phyloP scores from a whole-genome alignment of 2,797 vertebrate species.

The Austrolebias charrua region DNA sequence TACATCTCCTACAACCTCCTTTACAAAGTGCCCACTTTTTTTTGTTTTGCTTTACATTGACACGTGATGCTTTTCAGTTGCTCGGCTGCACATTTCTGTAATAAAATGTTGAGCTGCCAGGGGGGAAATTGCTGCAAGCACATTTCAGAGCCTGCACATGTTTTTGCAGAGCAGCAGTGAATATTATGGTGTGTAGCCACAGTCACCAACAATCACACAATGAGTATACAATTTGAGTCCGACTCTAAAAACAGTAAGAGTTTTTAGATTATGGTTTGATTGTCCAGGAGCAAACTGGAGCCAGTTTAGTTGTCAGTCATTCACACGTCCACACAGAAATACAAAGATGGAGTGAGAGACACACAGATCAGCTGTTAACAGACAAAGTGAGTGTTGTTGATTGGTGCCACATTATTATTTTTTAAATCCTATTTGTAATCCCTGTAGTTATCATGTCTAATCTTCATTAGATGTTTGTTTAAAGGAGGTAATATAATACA shows the following conservation, averaged over 20 bases:
- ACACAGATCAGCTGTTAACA: slow-evolving; percentile 37
- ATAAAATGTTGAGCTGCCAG: slow-evolving; percentile 28
- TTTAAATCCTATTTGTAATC: slow-evolving; percentile 2
- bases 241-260: slow-evolving; percentile 62
- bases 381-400: slow-evolving; percentile 35
- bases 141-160: slow-evolving; percentile 42
- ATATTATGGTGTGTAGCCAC: slow-evolving; percentile 42
- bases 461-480: slow-evolving; percentile 11
- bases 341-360: slow-evolving; percentile 1
- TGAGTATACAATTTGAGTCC: slow-evolving; percentile 62
- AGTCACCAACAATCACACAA: slow-evolving; percentile 58
- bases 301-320: slow-evolving; percentile 39
- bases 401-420: slow-evolving; percentile 15
- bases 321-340: background rate
- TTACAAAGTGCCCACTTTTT: slow-evolving; percentile 13
- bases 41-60: background rate
- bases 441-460: slow-evolving; percentile 21
- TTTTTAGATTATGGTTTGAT: slow-evolving; percentile 69
- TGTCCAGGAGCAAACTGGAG: slow-evolving; percentile 50
- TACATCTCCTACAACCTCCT: background rate
- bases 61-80: slow-evolving; percentile 11
- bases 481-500: slow-evolving; percentile 5
- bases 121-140: slow-evolving; percentile 22
- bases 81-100: slow-evolving; percentile 17
- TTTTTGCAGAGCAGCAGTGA: slow-evolving; percentile 42